Base-by-base conservation (phyloP, 2,113 vertebrate genomes). In the Corydoras sp. region DNA sequence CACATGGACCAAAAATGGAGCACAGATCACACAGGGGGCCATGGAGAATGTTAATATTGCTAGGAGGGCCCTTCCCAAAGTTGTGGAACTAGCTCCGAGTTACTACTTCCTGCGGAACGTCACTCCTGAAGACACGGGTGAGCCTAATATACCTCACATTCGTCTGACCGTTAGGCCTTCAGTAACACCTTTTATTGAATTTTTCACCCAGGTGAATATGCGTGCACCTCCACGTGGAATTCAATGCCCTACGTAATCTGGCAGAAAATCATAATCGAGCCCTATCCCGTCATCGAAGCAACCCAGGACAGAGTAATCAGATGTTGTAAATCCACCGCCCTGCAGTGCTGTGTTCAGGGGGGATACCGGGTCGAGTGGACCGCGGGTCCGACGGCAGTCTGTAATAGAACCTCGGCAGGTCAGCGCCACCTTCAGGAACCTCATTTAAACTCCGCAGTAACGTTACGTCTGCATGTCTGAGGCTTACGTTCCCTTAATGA, bases 301-400 rank as follows among this genome's bases (percentile, higher is more conserved):
- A 71, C 4, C 15, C 12, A 11, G 9, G 51, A 53, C 60, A 71
- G 55, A 62, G 14, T 35, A 10, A 8, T 71, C 15, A 35, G 24
- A 35, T 71, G 69, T 11, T 11, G 14, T 5, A 31, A 18, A 3
- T 4, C 14, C n/a, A 12, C 62, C 10, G 12, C 10, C 32, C 58
- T 70, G 13, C 48, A 62, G 68, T 70, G 68, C 35, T 70, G 68
- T 51, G 68, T 61, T 54, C 58, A 70, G 18, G n/a, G 5, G 9
- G 18, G 0, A 3, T 70, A 70, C 13, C 11, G n/a, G 53, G 29
- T 70, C 7, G 7, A 62, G 51, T 70, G 68, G 68, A 32, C 29
- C 18, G 35, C 7, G 35, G 35, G 7, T 8, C 35, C 35, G 35
- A 53, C 15, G 9, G 0, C 14, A 15, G 49, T 18, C 61, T 29